Percentiles rank a stretch among this genome's conserved stretches.
phyloP scores from a whole-genome alignment of 2,797 vertebrate genomes.

The Rhinichthys osculus region DNA sequence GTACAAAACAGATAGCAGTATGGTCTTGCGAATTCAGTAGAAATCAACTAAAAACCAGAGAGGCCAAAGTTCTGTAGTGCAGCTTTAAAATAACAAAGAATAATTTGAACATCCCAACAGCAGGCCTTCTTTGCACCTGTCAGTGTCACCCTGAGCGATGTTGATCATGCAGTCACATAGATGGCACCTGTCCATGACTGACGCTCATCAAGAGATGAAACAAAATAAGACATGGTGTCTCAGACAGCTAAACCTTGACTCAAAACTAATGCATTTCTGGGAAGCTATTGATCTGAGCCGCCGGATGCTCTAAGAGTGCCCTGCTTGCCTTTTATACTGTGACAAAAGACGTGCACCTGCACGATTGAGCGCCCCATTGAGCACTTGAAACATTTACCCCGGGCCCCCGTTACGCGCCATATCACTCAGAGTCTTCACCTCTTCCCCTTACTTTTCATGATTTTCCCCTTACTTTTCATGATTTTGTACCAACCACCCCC shows the following conservation, averaged over 20 bases:
- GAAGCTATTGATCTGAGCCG: conserved; percentile 33
- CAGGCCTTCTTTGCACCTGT: conserved; percentile 8
- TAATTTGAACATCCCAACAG: neutral
- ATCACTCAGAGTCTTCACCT: conserved; percentile 33
- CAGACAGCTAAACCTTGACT: conserved; percentile 7
- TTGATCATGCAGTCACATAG: neutral
- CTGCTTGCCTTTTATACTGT: conserved; percentile 17
- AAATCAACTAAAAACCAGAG: neutral
- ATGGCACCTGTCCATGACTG: conserved; percentile 7
- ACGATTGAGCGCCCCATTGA: conserved; percentile 13
- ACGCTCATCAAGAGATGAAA: neutral
- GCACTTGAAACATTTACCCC: conserved; percentile 37
- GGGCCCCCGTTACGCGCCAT: neutral
- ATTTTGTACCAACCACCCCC: conserved; percentile 31
- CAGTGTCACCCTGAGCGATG: neutral
- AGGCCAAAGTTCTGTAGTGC: neutral
- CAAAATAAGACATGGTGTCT: conserved; percentile 22
- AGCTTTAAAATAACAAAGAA: conserved; percentile 7
- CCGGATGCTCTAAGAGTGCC: conserved; percentile 1
- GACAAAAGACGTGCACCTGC: conserved; percentile 41
- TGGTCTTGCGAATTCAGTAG: neutral
- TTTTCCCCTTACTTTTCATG: conserved; percentile 54
- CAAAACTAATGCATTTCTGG: neutral
- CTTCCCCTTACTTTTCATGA: conserved; percentile 50
- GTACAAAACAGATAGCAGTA: neutral